A percentile compares a stretch with the other conserved stretches of the same genome.
Evolutionary conservation across 2,797 vertebrate genomes (phyloP).

Genomic region (Tenualosa thibaudeaui): DNA sequence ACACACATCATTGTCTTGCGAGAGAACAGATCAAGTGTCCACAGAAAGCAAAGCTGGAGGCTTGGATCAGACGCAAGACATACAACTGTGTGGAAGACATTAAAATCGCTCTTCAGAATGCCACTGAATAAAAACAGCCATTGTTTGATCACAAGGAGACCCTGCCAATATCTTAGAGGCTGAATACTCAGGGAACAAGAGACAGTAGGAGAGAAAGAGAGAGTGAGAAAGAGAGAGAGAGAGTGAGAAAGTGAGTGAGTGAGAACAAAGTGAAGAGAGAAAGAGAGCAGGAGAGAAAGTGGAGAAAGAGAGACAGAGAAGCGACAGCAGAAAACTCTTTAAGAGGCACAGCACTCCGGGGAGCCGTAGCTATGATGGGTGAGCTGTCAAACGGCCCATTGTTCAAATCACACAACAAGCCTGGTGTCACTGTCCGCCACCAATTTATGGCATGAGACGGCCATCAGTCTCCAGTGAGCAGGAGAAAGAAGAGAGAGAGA

Average conservation of each 20-base stretch:
- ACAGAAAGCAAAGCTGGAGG: not conserved
- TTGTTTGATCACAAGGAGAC: not conserved
- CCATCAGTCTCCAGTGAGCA: constrained; percentile 20
- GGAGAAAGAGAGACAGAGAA: constrained; percentile 5
- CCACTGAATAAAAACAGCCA: not conserved
- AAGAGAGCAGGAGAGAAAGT: constrained; percentile 11
- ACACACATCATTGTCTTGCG: not conserved
- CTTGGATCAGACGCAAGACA: not conserved
- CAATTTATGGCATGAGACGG: constrained; percentile 55
- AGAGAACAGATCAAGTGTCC: not conserved
- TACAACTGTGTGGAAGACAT: not conserved
- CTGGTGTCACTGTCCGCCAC: constrained; percentile 59
- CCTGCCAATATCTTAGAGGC: not conserved
- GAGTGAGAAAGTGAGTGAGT: not conserved
- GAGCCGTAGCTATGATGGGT: constrained; percentile 53
- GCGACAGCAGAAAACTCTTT: constrained; percentile 40
- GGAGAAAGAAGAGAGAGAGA: not conserved
- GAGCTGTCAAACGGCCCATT: constrained; percentile 68
- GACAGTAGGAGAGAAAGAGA: constrained; percentile 35
- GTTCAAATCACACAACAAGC: constrained; percentile 62
- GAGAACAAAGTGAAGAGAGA: not conserved
- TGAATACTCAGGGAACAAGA: not conserved
- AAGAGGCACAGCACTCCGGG: constrained; percentile 55
- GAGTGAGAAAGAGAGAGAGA: constrained; percentile 15
- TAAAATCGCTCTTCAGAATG: not conserved